Evolutionary conservation across 2,113 vertebrate genomes (phyloP), one percentile per base, ranked within the genome.

Genomic region (pig (Sus scrofa)): DNA sequence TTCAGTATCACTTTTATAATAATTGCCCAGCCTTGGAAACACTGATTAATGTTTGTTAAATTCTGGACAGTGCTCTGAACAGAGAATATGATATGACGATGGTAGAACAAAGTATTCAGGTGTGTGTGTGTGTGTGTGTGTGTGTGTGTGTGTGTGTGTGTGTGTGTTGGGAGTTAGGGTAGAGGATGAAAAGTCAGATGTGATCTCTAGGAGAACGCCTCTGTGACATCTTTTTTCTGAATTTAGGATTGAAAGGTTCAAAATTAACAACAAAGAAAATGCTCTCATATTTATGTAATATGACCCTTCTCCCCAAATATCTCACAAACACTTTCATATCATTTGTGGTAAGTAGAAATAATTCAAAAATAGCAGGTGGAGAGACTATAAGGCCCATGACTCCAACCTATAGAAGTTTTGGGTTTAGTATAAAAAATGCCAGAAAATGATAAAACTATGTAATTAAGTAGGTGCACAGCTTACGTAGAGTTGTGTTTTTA

Each of bases 401-500:
- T 96, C 27, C 54, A 90, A 65, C 26, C 34, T 75, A 1, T 19
- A 26, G 12, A 81, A 84, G 37, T 20, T 91, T 94, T 68, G 30
- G 75, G 18, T 75, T 95, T 94, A 77, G 56, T 71, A 60, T 75
- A 79, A 96, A 81, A 9, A 77, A 54, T 16, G 67, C 13, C 54
- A 92, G 84, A 82, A 96, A 92, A 62, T 87, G 16, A 62, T 26
- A n/a, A 24, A 92, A 89, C 20, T 79, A 91, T 85, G 22, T 84
- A 86, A 94, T 78, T 44, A 65, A 89, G 24, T 16, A 68, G 63
- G 73, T 70, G 19, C 26, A 95, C 34, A 74, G 11, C 20, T 94
- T 90, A 90, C 14, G 4, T 58, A 27, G 50, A 92, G 7, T 94
- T 96, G 4, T 95, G 68, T 91, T 96, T 96, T 94, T 94, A 89